These are phyloP conservation scores for Muscicapa comitata DNA, from an alignment of 2,797 vertebrate genomes.

Conservation along the genomic window DNA sequence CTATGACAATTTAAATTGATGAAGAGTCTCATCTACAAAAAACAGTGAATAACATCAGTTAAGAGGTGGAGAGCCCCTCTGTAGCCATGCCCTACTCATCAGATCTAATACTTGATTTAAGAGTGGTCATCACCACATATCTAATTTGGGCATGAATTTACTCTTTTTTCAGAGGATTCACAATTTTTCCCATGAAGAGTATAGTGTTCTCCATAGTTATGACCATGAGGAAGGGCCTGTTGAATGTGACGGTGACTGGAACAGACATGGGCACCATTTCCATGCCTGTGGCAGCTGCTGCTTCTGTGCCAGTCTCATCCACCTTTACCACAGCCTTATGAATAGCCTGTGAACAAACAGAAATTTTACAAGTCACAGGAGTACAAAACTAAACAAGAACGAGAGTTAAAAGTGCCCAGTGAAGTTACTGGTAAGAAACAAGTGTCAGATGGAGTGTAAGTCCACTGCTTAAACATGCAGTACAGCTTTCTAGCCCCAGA, in stretches of 20 bases:
- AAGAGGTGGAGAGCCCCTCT: background rate
- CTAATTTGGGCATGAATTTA: background rate
- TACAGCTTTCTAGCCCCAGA: background rate
- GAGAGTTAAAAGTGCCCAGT: background rate
- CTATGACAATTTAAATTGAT: background rate
- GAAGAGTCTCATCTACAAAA: conserved; percentile 30
- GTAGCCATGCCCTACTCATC: conserved; percentile 10
- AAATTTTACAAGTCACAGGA: background rate
- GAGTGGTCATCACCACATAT: background rate
- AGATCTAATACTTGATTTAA: background rate
- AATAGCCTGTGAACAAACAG: conserved; percentile 77
- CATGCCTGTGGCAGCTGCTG: conserved; percentile 78
- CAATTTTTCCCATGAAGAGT: conserved; percentile 85
- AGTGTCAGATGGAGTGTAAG: background rate
- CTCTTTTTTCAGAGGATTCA: conserved; percentile 73
- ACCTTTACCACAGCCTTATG: conserved; percentile 88
- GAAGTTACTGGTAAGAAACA: background rate
- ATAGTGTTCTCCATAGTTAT: conserved; percentile 68
- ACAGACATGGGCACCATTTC: conserved; percentile 82
- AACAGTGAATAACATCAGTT: background rate
- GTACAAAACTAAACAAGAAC: background rate
- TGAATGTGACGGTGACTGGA: conserved; percentile 61
- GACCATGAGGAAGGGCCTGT: conserved; percentile 81
- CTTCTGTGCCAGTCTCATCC: conserved; percentile 86
- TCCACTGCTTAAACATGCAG: background rate